Percentiles rank a stretch among this genome's conserved stretches.
These are phyloP conservation scores for Hemiscyllium ocellatum DNA, from an alignment of 2,113 vertebrate species.

Conservation along the genomic window DNA sequence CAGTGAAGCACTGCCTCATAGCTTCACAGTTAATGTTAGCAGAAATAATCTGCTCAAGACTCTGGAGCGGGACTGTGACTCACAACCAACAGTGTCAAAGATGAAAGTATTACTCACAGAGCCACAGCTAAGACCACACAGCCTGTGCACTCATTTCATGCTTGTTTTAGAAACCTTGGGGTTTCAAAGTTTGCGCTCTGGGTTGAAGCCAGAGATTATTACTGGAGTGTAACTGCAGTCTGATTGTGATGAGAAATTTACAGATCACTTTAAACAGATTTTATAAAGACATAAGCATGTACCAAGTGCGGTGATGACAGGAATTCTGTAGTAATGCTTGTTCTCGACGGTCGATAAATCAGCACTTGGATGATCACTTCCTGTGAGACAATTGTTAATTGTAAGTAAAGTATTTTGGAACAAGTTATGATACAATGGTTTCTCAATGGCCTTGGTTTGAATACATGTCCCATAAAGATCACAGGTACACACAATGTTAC, in stretches of 20 bases:
- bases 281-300: not conserved
- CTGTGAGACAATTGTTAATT: not conserved
- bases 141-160: not conserved
- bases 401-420: not conserved
- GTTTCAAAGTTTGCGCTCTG: not conserved
- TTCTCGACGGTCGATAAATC: too few relatives aligned
- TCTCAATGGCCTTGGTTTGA: not conserved
- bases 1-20: not conserved
- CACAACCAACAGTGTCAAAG: too few relatives aligned
- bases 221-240: not conserved
- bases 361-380: rapidly evolving
- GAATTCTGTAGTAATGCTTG: not conserved
- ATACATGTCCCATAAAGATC: too few relatives aligned
- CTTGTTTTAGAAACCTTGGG: not conserved
- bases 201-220: not conserved
- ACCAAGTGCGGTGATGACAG: not conserved
- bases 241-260: not conserved
- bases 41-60: not conserved
- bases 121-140: not conserved
- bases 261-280: not conserved
- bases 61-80: not conserved
- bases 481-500: too few relatives aligned
- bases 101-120: not conserved
- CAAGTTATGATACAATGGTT: not conserved
- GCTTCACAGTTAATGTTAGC: not conserved